Conservation (phyloP, 2,113 vertebrate species). For the Stercorarius parasiticus region DNA sequence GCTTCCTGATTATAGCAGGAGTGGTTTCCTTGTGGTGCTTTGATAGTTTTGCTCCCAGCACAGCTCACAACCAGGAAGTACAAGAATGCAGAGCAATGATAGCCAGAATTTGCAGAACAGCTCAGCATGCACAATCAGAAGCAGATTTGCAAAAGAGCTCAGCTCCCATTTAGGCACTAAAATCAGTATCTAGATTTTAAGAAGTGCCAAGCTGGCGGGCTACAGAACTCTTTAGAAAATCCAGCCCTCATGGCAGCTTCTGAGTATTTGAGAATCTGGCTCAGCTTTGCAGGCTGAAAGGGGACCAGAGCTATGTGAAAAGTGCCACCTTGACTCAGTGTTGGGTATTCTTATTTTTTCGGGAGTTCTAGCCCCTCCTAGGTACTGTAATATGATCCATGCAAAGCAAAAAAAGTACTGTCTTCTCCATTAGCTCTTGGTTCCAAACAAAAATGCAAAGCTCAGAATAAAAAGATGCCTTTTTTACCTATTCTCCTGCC, state of each 20-base stretch:
- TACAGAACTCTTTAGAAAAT: not conserved
- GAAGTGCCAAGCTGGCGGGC: not conserved
- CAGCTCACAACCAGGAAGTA: conserved; percentile 57
- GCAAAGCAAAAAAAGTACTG: not conserved
- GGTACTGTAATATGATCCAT: not conserved
- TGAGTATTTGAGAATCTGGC: not conserved
- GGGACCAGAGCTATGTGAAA: not conserved
- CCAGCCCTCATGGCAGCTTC: not conserved
- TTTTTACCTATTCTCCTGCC: not conserved
- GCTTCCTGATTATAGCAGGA: conserved; percentile 62
- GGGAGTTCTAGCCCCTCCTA: not conserved
- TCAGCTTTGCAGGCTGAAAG: not conserved
- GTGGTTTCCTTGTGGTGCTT: conserved; percentile 62
- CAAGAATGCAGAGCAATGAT: conserved; percentile 36
- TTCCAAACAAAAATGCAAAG: not conserved
- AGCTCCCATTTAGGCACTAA: conserved; percentile 42
- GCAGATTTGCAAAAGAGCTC: conserved; percentile 46
- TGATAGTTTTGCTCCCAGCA: conserved; percentile 63
- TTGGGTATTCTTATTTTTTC: not conserved
- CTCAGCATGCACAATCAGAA: conserved; percentile 5
- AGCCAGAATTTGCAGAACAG: conserved; percentile 60
- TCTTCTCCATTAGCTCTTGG: not conserved
- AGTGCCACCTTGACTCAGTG: fast-evolving
- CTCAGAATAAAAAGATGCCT: not conserved
- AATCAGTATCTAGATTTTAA: conserved; percentile 7